Evolutionary conservation across 2,888 invertebrate genomes (phyloP).

Genomic region (Seira ritae): DNA sequence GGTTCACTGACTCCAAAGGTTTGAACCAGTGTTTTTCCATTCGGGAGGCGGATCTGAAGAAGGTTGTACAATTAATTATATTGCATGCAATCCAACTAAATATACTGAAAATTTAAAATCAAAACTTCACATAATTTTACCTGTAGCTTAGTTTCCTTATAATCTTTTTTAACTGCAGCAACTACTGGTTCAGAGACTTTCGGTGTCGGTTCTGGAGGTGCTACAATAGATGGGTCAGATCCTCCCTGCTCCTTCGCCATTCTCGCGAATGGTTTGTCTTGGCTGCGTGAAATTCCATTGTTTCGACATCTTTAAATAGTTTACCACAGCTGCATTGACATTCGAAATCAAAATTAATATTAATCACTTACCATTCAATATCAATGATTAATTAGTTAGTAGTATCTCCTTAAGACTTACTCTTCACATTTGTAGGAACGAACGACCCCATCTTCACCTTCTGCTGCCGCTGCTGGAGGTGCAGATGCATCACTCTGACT

Average conservation of each 20-base stretch:
- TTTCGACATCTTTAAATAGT: conserved; percentile 85
- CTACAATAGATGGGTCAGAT: conserved; percentile 77
- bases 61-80: conserved; percentile 22
- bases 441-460: conserved; percentile 52
- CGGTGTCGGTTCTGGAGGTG: conserved; percentile 73
- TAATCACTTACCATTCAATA: too few species aligned
- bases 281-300: conserved; percentile 94
- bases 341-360: conserved; percentile 24
- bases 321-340: conserved; percentile 84
- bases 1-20: conserved; percentile 91
- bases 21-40: conserved; percentile 85
- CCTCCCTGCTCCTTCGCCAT: conserved; percentile 88
- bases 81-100: background rate
- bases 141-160: conserved; percentile 83
- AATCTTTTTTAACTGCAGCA: conserved; percentile 78
- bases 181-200: conserved; percentile 71
- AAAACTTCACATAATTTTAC: conserved; percentile 74
- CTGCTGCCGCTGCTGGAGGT: conserved; percentile 69
- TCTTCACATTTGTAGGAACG: conserved; percentile 92
- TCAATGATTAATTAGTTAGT: background rate
- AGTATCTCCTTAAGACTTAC: too few species aligned
- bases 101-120: background rate
- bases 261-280: conserved; percentile 91
- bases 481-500: conserved; percentile 35
- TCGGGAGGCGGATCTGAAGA: conserved; percentile 84